A percentile compares a stretch with the other conserved stretches of the same genome.
Evolutionary conservation across 2,113 vertebrate genomes (phyloP).

Genomic region (Phaethornis superciliosus): DNA sequence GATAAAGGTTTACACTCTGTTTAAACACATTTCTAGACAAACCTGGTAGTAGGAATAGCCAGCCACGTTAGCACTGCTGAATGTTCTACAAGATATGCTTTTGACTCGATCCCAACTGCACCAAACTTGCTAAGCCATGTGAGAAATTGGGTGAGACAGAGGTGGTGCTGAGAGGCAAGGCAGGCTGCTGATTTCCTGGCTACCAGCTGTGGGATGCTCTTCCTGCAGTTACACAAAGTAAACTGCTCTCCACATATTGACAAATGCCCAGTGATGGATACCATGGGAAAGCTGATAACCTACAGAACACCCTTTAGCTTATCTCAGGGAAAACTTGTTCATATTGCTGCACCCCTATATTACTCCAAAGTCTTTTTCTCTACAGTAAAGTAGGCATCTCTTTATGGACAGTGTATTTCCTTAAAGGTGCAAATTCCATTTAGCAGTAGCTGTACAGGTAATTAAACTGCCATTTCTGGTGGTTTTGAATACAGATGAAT

Average conservation of each 20-base stretch:
- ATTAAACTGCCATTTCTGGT: not conserved
- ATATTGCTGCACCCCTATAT: not conserved
- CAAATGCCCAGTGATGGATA: not conserved
- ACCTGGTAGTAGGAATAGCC: not conserved
- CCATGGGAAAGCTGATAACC: not conserved
- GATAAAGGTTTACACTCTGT: not conserved
- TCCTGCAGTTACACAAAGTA: not conserved
- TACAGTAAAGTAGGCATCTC: not conserved
- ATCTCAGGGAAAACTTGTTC: not conserved
- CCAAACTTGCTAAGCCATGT: not conserved
- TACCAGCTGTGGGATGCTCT: not conserved
- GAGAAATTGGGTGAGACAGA: not conserved
- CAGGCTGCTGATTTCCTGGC: not conserved
- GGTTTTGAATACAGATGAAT: not conserved
- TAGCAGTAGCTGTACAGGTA: not conserved
- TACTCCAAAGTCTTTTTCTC: not conserved
- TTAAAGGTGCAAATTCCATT: not conserved
- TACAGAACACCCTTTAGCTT: not conserved
- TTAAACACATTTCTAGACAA: not conserved
- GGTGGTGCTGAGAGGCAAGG: not conserved
- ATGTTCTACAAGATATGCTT: not conserved
- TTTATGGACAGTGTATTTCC: not conserved
- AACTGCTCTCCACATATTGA: not conserved
- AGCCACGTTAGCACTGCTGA: not conserved
- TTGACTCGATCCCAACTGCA: not conserved